These are phyloP conservation scores for Lasioglossum malachurum DNA, from an alignment of 2,888 invertebrate species.

Conservation along the genomic window DNA sequence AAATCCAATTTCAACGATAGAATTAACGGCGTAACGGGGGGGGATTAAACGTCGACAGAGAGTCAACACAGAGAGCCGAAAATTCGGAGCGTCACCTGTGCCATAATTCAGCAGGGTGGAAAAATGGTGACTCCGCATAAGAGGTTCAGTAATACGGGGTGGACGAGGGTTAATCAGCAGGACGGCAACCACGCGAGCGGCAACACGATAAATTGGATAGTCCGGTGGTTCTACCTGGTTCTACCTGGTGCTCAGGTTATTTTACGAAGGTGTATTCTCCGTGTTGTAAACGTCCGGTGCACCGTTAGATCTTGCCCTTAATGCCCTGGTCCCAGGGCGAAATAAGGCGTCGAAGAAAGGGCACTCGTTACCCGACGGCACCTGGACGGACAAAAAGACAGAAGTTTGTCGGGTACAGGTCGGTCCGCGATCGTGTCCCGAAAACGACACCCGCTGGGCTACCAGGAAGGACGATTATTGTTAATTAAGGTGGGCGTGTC, in stretches of 20 bases:
- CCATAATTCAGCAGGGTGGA: neutral
- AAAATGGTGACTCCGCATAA: neutral
- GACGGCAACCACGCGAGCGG: neutral
- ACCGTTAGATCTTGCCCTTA: conserved; percentile 55
- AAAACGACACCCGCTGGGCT: conserved; percentile 75
- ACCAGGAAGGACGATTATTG: conserved; percentile 76
- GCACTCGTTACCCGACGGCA: conserved; percentile 56
- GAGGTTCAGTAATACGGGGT: neutral
- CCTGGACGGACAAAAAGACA: conserved; percentile 60
- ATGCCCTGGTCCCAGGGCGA: conserved; percentile 16
- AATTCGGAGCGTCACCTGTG: neutral
- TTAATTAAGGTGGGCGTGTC: conserved; percentile 75
- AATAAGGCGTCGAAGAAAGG: conserved; percentile 63
- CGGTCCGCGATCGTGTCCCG: conserved; percentile 38
- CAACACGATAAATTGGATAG: conserved; percentile 53
- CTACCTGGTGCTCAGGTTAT: conserved; percentile 3
- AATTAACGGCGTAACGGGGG: neutral
- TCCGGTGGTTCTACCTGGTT: conserved; percentile 11
- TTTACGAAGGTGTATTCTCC: conserved; percentile 25
- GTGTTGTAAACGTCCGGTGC: conserved; percentile 31
- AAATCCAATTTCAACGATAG: neutral
- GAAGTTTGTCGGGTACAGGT: conserved; percentile 50
- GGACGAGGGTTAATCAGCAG: neutral
- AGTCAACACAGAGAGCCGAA: neutral
- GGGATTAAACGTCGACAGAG: neutral